Percentiles rank a stretch among this genome's conserved stretches.
Conservation (phyloP, 2,888 invertebrate genomes). For the Lymantria monacha region DNA sequence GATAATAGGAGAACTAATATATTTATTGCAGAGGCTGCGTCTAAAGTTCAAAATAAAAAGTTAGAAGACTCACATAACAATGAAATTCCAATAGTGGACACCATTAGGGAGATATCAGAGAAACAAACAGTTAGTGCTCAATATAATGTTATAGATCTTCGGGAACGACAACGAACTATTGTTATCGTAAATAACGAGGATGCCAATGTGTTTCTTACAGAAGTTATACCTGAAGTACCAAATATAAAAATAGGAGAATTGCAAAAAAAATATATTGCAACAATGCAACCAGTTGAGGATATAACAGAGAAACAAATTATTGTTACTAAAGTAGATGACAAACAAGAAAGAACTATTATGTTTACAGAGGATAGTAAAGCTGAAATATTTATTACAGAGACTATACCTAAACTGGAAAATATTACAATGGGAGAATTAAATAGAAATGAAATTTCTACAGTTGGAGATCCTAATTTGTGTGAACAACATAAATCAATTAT, state of each 20-base stretch:
- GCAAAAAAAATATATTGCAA: background rate
- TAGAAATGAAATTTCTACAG: too few relatives aligned
- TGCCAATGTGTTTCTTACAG: slow-evolving; percentile 16
- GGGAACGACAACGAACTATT: slow-evolving; percentile 3
- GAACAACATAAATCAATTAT: too few relatives aligned
- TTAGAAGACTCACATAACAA: too few relatives aligned
- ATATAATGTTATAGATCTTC: background rate
- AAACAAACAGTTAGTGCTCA: slow-evolving; percentile 17
- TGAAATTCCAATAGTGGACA: background rate
- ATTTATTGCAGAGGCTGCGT: too few relatives aligned
- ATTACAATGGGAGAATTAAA: background rate
- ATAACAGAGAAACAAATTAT: slow-evolving; percentile 18
- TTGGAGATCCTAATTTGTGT: too few relatives aligned
- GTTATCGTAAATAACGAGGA: slow-evolving; percentile 8
- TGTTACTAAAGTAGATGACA: slow-evolving; percentile 4
- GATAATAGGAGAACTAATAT: too few relatives aligned
- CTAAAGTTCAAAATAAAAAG: too few relatives aligned
- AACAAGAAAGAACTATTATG: background rate
- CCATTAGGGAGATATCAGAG: background rate
- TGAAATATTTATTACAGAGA: slow-evolving; percentile 18
- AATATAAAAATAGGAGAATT: too few relatives aligned
- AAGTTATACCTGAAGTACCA: background rate
- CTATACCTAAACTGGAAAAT: slow-evolving; percentile 7
- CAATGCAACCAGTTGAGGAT: slow-evolving; percentile 5
- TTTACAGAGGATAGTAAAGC: slow-evolving; percentile 5